Evolutionary conservation across 2,797 vertebrate genomes (phyloP).

Genomic region (Harpagifer antarcticus): DNA sequence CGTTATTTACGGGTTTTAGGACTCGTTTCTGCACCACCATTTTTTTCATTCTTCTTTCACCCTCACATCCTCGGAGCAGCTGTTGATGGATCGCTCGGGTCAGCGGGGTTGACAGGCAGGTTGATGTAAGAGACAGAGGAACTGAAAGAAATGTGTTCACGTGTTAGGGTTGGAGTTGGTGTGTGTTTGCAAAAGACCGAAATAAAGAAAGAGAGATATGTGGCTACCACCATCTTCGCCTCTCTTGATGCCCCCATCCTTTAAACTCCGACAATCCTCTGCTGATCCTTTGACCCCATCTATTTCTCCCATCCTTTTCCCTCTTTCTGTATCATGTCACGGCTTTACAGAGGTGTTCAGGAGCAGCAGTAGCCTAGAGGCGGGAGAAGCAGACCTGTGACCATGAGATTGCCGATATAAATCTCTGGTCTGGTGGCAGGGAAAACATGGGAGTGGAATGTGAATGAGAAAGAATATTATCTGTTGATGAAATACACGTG

Average conservation of each 20-base stretch:
- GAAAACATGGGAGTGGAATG: neutral
- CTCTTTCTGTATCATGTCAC: conserved; percentile 18
- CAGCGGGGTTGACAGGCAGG: conserved; percentile 61
- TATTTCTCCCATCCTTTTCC: neutral
- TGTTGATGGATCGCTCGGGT: conserved; percentile 69
- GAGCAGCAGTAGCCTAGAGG: conserved; percentile 10
- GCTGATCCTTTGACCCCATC: conserved; percentile 36
- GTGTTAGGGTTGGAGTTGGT: conserved; percentile 1
- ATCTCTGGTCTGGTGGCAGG: neutral
- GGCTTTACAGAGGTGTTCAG: conserved; percentile 8
- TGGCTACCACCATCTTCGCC: conserved; percentile 17
- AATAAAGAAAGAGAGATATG: neutral
- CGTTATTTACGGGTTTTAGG: too few relatives aligned
- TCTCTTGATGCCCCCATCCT: conserved; percentile 6
- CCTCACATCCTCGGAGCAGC: conserved; percentile 6
- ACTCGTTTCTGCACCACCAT: too few relatives aligned
- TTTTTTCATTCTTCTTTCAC: too few relatives aligned
- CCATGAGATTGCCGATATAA: conserved; percentile 4
- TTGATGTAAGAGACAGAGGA: conserved; percentile 64
- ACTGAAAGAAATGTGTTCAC: conserved; percentile 29
- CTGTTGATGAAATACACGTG: neutral
- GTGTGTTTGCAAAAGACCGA: conserved; percentile 17
- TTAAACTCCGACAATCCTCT: conserved; percentile 42
- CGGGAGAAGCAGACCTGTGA: neutral
- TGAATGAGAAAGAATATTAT: conserved; percentile 14